Evolutionary conservation across 2,888 invertebrate genomes (phyloP), one percentile per base, ranked within the genome.

Genomic region (Orthonychiurus folsomi): DNA sequence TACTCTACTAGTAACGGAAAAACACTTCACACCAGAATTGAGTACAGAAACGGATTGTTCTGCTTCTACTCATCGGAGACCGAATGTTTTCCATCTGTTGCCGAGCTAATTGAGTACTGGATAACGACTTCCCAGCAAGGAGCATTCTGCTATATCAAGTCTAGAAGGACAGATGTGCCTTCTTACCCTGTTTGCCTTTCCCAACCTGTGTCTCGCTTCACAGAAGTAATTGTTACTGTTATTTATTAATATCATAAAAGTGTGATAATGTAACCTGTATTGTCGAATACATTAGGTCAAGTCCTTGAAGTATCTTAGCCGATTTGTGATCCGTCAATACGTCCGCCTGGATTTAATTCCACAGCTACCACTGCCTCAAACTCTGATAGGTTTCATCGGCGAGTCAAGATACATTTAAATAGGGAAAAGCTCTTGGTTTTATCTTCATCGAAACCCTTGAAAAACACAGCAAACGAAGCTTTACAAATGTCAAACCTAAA

Each of bases 11-110:
- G 71, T 56, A 67, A 83, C 63, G 85, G 85, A 24, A 81, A 82
- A 71, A 86, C 87, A 1, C 79, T 87, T 62, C 89, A 89, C 75
- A 85, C 87, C 61, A 81, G 88, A 47, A 85, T 89, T 71, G 86
- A 88, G 75, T 85, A 85, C 74, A 83, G 83, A 66, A 82, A 83
- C 70, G 87, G 87, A 57, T 78, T 83, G 66, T 87, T 85, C 75
- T 77, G 77, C 66, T 78, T 78, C 66, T 78, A 77, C 66, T 73
- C 76, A 2, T 75, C 76, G 15, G 82, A 83, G 76, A 81, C 82
- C 20, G 78, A 80, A 70, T 80, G 80, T 59, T 81, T 80, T 70
- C 74, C 78, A 28, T 84, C 85, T 1, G 84, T 89, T 65, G 84
- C 85, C 5, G 86, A 86, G 72, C 80, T 89, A 72, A 86, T 89